Conservation (phyloP, 1,140 invertebrate genomes). For the Lasioglossum albipes region DNA sequence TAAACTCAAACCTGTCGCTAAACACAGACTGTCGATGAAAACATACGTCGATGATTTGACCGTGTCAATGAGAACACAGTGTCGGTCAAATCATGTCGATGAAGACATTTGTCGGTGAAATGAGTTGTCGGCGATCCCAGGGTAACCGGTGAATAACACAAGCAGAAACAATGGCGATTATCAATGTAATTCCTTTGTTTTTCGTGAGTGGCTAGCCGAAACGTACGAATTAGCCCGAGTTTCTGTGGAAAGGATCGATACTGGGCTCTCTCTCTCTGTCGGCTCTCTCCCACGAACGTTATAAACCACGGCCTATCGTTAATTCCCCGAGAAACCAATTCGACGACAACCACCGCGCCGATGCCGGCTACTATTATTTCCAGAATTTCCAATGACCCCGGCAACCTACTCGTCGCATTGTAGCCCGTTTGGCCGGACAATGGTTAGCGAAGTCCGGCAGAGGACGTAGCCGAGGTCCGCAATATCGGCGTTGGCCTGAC, state of each 20-base stretch:
- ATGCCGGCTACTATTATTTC: constrained; percentile 69
- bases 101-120: no score
- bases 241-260: constrained; percentile 47
- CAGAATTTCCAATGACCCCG: constrained; percentile 72
- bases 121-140: no score
- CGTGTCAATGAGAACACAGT: no score
- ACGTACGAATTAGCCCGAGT: constrained; percentile 50
- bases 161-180: constrained; percentile 1
- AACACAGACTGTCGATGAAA: no score
- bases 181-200: constrained; percentile 25
- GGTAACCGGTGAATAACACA: neutral
- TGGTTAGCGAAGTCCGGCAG: constrained; percentile 63
- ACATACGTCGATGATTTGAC: no score
- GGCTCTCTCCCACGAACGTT: constrained; percentile 42
- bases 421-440: constrained; percentile 69
- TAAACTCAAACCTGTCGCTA: no score
- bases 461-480: constrained; percentile 48
- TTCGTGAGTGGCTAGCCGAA: constrained; percentile 32
- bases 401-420: constrained; percentile 47
- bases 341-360: constrained; percentile 40
- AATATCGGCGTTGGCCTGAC: constrained; percentile 70
- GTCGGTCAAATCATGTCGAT: no score
- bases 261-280: neutral
- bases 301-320: constrained; percentile 59
- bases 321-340: constrained; percentile 56